These are phyloP conservation scores for Drosophila arawakana DNA, from an alignment of 1,140 invertebrate species.

Conservation along the genomic window DNA sequence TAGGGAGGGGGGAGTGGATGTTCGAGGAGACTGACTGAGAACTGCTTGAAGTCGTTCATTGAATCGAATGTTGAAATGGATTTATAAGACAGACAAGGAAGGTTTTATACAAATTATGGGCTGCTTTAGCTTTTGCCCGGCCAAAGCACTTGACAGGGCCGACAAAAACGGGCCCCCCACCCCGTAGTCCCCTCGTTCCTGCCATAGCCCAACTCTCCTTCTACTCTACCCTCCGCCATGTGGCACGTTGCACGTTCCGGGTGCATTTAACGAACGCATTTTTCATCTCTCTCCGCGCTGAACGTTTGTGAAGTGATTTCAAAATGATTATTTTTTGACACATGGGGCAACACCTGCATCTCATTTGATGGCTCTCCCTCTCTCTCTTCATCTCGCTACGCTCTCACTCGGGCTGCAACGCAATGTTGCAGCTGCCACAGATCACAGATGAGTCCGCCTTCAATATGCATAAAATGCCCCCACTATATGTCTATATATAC, in stretches of 20 bases:
- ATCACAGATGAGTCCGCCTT: conserved; percentile 38
- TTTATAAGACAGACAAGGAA: conserved; percentile 60
- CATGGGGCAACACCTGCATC: conserved; percentile 78
- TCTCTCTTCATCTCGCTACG: not conserved
- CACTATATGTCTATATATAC: not conserved
- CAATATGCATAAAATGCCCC: conserved; percentile 47
- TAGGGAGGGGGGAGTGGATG: not conserved
- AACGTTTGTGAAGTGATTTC: conserved; percentile 70
- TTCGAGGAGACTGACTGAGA: conserved; percentile 35
- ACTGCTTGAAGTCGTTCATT: conserved; percentile 60
- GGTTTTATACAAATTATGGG: conserved; percentile 32
- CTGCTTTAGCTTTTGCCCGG: conserved; percentile 9
- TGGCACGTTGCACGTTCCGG: conserved; percentile 31
- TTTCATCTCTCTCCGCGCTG: conserved; percentile 55
- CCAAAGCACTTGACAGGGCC: conserved; percentile 49
- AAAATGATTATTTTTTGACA: conserved; percentile 82
- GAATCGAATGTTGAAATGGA: conserved; percentile 71
- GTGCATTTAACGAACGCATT: conserved; percentile 65
- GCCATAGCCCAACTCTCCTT: not conserved
- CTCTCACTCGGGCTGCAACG: not conserved
- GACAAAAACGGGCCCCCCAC: not conserved
- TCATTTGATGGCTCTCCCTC: conserved; percentile 47
- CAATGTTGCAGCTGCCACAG: conserved; percentile 60
- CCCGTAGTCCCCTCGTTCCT: not conserved
- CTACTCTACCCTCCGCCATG: not conserved